A percentile compares a stretch with the other conserved stretches of the same genome.
Evolutionary conservation across 2,888 invertebrate species (phyloP).

Genomic region (Drosophila mayaguana): DNA sequence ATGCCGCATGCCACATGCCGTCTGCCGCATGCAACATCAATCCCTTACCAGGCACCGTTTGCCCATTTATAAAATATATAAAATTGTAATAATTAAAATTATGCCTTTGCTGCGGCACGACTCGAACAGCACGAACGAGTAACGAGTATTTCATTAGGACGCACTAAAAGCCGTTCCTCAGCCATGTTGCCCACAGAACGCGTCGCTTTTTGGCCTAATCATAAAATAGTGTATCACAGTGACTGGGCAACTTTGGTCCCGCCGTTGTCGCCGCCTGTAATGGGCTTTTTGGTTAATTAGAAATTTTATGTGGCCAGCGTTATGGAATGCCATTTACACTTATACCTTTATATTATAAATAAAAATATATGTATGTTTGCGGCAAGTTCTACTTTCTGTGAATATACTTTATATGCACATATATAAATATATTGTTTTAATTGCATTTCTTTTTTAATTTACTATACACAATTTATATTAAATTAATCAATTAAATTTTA

Average conservation of each 20-base stretch:
- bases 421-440: background rate
- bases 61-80: constrained; percentile 61
- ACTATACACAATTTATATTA: too few species aligned
- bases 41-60: constrained; percentile 6
- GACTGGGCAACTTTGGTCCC: constrained; percentile 27
- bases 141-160: constrained; percentile 54
- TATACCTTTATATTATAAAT: background rate
- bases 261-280: constrained; percentile 54
- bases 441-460: too few species aligned
- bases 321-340: constrained; percentile 24
- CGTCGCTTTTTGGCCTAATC: constrained; percentile 57
- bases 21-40: background rate
- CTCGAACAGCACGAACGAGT: constrained; percentile 31
- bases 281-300: constrained; percentile 77
- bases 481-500: too few species aligned
- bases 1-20: constrained; percentile 2
- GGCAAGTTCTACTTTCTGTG: too few species aligned
- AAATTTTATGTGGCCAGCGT: constrained; percentile 62
- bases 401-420: too few species aligned
- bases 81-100: constrained; percentile 79
- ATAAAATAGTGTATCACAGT: constrained; percentile 71
- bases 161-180: constrained; percentile 64
- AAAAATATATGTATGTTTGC: constrained; percentile 5
- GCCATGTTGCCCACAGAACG: constrained; percentile 22
- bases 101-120: constrained; percentile 51